Evolutionary conservation across 2,797 vertebrate genomes (phyloP).

Genomic region (Tenualosa thibaudeaui): DNA sequence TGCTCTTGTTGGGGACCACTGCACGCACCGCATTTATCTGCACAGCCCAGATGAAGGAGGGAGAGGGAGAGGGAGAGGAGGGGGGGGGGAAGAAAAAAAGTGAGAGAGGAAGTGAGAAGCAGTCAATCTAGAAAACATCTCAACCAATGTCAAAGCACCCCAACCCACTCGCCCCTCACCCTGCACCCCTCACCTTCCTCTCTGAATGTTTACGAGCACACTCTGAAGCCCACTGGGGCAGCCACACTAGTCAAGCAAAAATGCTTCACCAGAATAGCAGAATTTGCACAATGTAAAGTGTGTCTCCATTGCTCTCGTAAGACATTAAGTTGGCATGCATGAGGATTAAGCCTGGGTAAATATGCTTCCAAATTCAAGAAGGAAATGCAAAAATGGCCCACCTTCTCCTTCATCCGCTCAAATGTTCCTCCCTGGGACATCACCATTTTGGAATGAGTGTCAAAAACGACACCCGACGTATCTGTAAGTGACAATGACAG

Average conservation of each 20-base stretch:
- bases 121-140: constrained; percentile 23
- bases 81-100: not conserved
- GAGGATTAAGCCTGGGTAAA: constrained; percentile 1
- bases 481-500: constrained; percentile 66
- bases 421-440: constrained; percentile 92
- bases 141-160: constrained; percentile 8
- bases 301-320: not conserved
- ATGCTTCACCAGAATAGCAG: not conserved
- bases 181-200: not conserved
- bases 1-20: constrained; percentile 94
- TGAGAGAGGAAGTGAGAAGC: not conserved
- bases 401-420: constrained; percentile 98
- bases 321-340: constrained; percentile 15
- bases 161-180: not conserved
- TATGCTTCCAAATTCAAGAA: not conserved
- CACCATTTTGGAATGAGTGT: constrained; percentile 92
- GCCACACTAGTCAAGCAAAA: not conserved
- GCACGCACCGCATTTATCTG: constrained; percentile 92
- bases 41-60: constrained; percentile 25
- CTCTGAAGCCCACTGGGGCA: not conserved
- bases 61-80: not conserved
- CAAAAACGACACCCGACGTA: constrained; percentile 90
- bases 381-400: constrained; percentile 58
- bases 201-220: not conserved
- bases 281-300: not conserved